Percentiles rank a stretch among this genome's conserved stretches.
phyloP scores from a whole-genome alignment of 1,140 invertebrate genomes.

The Polyergus mexicanus region DNA sequence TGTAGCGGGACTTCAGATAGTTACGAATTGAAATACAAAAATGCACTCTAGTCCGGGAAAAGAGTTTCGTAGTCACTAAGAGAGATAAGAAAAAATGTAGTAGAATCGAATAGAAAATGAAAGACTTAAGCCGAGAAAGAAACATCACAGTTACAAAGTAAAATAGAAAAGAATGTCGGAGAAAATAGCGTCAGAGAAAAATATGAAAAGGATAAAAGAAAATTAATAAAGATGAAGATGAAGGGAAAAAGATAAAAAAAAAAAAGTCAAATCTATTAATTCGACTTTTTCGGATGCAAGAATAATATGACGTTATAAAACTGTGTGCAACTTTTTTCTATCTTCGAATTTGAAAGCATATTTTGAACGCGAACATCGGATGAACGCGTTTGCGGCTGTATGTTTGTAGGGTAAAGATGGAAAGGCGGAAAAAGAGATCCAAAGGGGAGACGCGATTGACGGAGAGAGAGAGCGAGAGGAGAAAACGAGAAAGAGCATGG shows the following conservation, averaged over 20 bases:
- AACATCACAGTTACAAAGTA: neutral
- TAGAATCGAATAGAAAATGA: neutral
- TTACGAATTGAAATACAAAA: neutral
- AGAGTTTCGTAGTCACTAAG: neutral
- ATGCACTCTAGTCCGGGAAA: neutral
- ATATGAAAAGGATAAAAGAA: no score
- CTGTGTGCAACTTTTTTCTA: neutral
- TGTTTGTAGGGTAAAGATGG: conserved; percentile 6
- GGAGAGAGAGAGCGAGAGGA: conserved; percentile 1
- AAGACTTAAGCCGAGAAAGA: neutral
- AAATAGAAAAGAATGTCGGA: neutral
- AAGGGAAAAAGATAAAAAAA: neutral
- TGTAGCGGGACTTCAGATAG: neutral
- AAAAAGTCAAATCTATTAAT: no score
- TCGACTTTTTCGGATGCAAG: no score
- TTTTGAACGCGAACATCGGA: neutral
- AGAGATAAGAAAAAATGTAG: neutral
- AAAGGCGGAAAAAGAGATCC: conserved; percentile 2
- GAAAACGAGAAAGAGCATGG: conserved; percentile 38
- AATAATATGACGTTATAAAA: neutral
- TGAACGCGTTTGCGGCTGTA: neutral
- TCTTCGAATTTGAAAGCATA: neutral
- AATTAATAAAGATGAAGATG: neutral
- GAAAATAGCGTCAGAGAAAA: neutral
- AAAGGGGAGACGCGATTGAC: conserved; percentile 13